These are phyloP conservation scores for Trissolcus basalis DNA, from an alignment of 1,140 invertebrate genomes.

Conservation along the genomic window DNA sequence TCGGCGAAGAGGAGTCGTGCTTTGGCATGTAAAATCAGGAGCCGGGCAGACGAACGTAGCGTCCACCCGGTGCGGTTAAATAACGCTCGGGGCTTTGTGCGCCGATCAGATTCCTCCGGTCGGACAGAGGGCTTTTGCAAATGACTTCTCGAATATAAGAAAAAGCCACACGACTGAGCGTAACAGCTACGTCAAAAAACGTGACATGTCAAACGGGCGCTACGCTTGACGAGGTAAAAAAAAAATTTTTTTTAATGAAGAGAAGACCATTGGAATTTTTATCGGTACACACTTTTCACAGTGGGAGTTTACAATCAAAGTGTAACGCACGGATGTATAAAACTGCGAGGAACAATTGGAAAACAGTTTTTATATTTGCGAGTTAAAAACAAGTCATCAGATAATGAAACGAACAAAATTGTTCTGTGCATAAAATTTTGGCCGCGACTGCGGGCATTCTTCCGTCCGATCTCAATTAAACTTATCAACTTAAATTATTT, in stretches of 20 bases:
- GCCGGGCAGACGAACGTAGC: slow-evolving; percentile 23
- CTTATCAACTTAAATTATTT: slow-evolving; percentile 51
- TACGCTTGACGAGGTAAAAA: no score
- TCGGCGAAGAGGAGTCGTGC: slow-evolving; percentile 55
- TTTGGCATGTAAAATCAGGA: slow-evolving; percentile 64
- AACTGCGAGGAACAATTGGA: no score
- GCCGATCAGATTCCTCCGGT: slow-evolving; percentile 36
- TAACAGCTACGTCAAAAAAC: slow-evolving; percentile 21
- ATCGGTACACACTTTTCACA: no score
- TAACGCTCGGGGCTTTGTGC: slow-evolving; percentile 44
- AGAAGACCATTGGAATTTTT: no score
- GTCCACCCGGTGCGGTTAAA: slow-evolving; percentile 50
- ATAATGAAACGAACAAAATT: slow-evolving; percentile 35
- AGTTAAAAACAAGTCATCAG: slow-evolving; percentile 29
- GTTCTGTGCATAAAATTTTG: slow-evolving; percentile 8
- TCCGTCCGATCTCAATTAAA: slow-evolving; percentile 17
- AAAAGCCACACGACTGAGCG: slow-evolving; percentile 18
- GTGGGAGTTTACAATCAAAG: no score
- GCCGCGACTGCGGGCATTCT: no score
- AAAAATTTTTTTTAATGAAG: no score
- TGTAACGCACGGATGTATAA: no score
- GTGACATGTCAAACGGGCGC: slow-evolving; percentile 36
- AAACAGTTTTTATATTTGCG: no score
- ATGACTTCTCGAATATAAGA: slow-evolving; percentile 36
- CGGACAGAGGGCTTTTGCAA: slow-evolving; percentile 11